Evolutionary conservation across 2,797 vertebrate species (phyloP).

Genomic region (Telmatherina bonti): DNA sequence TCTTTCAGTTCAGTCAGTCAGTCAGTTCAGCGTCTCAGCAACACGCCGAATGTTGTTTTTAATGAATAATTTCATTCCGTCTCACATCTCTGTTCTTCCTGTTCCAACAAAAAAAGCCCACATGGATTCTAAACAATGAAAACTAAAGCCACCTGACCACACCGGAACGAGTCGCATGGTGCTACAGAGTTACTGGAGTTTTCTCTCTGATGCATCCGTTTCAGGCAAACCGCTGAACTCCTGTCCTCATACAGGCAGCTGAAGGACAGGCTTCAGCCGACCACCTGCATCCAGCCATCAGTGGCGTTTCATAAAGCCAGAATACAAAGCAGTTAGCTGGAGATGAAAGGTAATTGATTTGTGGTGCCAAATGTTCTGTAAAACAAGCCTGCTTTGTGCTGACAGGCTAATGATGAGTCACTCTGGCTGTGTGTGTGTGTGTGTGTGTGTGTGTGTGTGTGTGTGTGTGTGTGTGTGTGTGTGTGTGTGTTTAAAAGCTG

Average conservation of each 20-base stretch:
- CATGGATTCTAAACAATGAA: no score
- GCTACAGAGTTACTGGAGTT: no score
- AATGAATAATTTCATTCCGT: no score
- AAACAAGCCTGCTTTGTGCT: constrained; percentile 40
- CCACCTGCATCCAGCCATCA: constrained; percentile 13
- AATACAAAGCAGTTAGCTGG: constrained; percentile 48
- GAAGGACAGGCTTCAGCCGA: constrained; percentile 3
- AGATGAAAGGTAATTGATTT: constrained; percentile 54
- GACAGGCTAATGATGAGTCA: constrained; percentile 44
- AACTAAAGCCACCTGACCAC: no score
- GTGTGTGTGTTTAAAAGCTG: neutral
- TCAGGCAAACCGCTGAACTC: constrained; percentile 3
- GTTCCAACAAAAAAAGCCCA: no score
- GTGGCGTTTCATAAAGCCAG: constrained; percentile 25
- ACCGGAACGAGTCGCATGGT: no score
- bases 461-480: neutral
- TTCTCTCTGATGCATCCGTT: no score
- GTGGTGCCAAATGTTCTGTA: constrained; percentile 38
- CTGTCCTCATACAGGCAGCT: constrained; percentile 11
- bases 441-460: neutral
- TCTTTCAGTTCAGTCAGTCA: neutral
- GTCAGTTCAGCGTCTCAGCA: no score
- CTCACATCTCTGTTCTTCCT: no score
- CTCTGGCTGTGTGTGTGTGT: neutral
- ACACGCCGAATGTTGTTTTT: no score